Evolutionary conservation across 2,888 invertebrate species (phyloP).

Genomic region (Cosmia pyralina): DNA sequence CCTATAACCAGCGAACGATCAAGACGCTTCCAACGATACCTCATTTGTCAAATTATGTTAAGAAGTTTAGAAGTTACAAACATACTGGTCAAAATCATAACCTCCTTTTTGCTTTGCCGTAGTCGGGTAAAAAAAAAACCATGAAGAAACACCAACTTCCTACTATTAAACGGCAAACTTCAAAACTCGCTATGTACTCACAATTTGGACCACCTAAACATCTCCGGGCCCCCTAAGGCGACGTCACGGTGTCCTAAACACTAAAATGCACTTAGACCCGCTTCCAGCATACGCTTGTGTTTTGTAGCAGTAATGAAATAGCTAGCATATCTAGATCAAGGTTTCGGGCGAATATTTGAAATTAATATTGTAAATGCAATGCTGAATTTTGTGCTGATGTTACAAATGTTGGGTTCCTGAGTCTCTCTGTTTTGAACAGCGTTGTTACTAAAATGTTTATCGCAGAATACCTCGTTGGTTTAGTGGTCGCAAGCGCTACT

Average conservation of each 20-base stretch:
- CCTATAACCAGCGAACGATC: too few species aligned
- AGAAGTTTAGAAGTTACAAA: too few species aligned
- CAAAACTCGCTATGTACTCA: background rate
- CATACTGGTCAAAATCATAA: too few species aligned
- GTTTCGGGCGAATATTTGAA: conserved; percentile 16
- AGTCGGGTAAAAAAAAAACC: background rate
- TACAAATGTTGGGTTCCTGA: background rate
- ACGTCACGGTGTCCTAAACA: conserved; percentile 63
- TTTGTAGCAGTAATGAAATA: conserved; percentile 56
- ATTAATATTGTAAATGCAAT: conserved; percentile 34
- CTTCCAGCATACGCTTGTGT: conserved; percentile 45
- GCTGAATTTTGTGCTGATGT: conserved; percentile 18
- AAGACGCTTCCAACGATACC: too few species aligned
- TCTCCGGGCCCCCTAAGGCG: conserved; percentile 49
- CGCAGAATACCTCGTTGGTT: too few species aligned
- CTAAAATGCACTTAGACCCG: conserved; percentile 68
- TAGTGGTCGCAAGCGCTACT: too few species aligned
- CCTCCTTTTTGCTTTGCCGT: too few species aligned
- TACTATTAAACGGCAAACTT: background rate
- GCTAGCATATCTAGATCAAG: conserved; percentile 33
- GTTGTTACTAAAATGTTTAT: background rate
- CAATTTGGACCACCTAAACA: conserved; percentile 23
- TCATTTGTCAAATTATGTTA: too few species aligned
- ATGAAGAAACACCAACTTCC: background rate
- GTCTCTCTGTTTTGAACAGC: background rate